Evolutionary conservation across 2,888 invertebrate species (phyloP).

Genomic region (Cactoblastis cactorum): DNA sequence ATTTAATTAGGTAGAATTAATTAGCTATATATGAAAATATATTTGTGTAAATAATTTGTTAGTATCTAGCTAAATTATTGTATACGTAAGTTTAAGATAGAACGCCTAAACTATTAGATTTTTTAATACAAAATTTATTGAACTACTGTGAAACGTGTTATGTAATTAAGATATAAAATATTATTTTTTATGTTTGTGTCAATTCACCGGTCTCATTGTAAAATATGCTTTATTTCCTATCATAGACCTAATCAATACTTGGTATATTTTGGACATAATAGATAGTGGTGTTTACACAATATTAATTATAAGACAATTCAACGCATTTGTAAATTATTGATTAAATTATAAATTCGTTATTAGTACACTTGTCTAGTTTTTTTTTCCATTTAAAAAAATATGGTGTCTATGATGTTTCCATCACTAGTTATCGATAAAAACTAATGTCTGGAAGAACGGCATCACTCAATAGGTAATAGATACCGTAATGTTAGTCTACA

Average conservation of each 20-base stretch:
- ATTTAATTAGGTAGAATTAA: no score
- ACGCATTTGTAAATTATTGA: constrained; percentile 52
- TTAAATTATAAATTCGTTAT: constrained; percentile 58
- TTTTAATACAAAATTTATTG: constrained; percentile 35
- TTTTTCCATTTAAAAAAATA: constrained; percentile 19
- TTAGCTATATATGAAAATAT: constrained; percentile 1
- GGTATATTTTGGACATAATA: constrained; percentile 21
- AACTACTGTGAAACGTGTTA: constrained; percentile 13
- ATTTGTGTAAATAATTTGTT: constrained; percentile 7
- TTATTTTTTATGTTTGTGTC: constrained; percentile 14
- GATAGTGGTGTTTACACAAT: constrained; percentile 16
- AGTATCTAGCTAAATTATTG: constrained; percentile 43
- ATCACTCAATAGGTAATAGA: constrained; percentile 5
- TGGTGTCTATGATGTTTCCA: not conserved
- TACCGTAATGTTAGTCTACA: not conserved
- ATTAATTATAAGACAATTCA: constrained; percentile 23
- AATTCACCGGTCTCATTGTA: constrained; percentile 14
- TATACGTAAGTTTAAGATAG: constrained; percentile 42
- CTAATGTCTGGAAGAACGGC: not conserved
- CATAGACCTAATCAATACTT: constrained; percentile 12
- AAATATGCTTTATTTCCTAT: constrained; percentile 14
- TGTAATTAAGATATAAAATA: constrained; percentile 11
- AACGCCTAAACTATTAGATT: constrained; percentile 40
- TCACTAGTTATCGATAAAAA: constrained; percentile 1
- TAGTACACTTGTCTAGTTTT: constrained; percentile 42